phyloP scores from a whole-genome alignment of 2,888 invertebrate species.

The Rhingia campestris region DNA sequence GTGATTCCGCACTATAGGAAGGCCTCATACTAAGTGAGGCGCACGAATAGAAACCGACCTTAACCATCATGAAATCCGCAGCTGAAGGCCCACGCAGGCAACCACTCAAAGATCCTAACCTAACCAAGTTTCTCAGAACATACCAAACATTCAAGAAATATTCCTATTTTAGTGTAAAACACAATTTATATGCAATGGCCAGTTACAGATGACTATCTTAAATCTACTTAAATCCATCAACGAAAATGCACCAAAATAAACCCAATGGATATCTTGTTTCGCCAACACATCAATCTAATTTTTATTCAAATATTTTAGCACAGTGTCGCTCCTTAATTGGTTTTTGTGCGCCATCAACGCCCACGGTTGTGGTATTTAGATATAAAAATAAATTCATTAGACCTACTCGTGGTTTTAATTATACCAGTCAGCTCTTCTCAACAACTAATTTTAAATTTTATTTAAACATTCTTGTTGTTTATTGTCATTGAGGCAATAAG shows the following conservation, averaged over 20 bases:
- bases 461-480: conserved; percentile 8
- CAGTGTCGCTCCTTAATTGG: conserved; percentile 28
- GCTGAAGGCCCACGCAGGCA: no score
- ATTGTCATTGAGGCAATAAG: conserved; percentile 29
- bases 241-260: conserved; percentile 33
- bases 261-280: conserved; percentile 28
- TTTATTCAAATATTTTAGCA: neutral
- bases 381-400: conserved; percentile 44
- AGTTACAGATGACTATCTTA: no score
- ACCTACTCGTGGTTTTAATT: conserved; percentile 52
- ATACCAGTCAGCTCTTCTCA: conserved; percentile 13
- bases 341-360: conserved; percentile 50
- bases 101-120: no score
- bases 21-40: no score
- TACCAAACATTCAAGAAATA: no score
- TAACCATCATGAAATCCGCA: no score
- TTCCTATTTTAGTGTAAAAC: no score
- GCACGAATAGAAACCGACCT: no score
- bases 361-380: conserved; percentile 33
- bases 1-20: no score
- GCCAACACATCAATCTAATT: conserved; percentile 21
- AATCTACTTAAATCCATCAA: conserved; percentile 44
- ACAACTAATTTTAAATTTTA: conserved; percentile 14
- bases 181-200: no score
- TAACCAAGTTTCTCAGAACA: no score